phyloP scores from a whole-genome alignment of 2,797 vertebrate species.

The Trachops cirrhosus region DNA sequence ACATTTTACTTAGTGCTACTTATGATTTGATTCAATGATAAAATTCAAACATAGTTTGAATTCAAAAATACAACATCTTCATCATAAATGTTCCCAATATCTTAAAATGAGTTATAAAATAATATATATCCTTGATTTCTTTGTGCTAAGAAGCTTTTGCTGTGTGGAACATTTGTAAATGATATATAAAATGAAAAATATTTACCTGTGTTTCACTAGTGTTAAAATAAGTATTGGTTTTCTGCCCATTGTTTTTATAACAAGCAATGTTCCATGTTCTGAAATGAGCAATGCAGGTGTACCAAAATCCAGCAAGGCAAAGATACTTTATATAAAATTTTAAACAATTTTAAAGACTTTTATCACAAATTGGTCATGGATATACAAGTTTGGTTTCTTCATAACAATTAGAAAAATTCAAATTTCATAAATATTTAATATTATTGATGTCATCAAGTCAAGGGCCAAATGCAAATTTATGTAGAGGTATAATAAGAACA shows the following conservation, averaged over 20 bases:
- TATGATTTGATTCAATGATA: not conserved
- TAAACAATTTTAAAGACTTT: not conserved
- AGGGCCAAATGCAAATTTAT: not conserved
- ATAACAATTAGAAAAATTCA: not conserved
- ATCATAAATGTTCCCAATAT: not conserved
- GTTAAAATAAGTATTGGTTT: not conserved
- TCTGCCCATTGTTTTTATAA: not conserved
- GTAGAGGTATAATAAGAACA: not conserved
- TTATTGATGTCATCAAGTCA: not conserved
- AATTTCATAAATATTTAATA: not conserved
- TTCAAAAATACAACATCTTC: not conserved
- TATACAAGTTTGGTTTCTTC: not conserved
- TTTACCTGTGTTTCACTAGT: not conserved
- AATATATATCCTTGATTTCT: not conserved
- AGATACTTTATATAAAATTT: not conserved
- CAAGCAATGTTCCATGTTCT: not conserved
- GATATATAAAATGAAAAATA: not conserved
- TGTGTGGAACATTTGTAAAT: not conserved
- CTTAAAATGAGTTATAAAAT: not conserved
- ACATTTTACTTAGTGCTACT: not conserved
- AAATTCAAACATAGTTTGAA: not conserved
- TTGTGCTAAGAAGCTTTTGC: conserved; percentile 6
- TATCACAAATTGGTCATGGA: not conserved
- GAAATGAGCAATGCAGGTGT: not conserved
- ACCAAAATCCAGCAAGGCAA: not conserved